Evolutionary conservation across 64 coral and sea anemone species (phyloP).

Genomic region (Actinia equina): DNA sequence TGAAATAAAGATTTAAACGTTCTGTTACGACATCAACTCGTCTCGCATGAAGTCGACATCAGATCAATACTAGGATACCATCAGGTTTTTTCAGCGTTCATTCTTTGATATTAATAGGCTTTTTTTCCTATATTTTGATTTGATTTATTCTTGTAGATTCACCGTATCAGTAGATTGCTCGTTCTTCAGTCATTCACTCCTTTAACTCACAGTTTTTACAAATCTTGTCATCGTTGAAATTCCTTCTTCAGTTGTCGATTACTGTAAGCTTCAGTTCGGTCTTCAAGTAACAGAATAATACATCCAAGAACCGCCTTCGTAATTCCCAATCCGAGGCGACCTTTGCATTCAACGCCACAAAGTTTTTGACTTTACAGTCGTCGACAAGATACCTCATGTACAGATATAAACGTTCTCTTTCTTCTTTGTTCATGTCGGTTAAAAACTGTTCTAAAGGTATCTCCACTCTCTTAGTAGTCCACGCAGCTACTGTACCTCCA

Average conservation of each 20-base stretch:
- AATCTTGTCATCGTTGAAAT: too few relatives aligned
- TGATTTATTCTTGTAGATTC: too few relatives aligned
- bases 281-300: slow-evolving; percentile 80
- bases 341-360: slow-evolving; percentile 75
- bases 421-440: slow-evolving; percentile 76
- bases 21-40: not conserved
- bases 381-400: slow-evolving; percentile 88
- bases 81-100: not conserved
- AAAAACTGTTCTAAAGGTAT: slow-evolving; percentile 66
- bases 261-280: slow-evolving; percentile 28
- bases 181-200: not conserved
- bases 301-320: slow-evolving; percentile 69
- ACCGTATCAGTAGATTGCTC: not conserved
- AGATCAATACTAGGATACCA: too few relatives aligned
- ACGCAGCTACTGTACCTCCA: slow-evolving; percentile 75
- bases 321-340: slow-evolving; percentile 62
- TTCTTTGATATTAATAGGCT: too few relatives aligned
- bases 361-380: slow-evolving; percentile 67
- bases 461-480: slow-evolving; percentile 53
- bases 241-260: not conserved
- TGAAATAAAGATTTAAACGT: too few relatives aligned
- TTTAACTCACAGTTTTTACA: too few relatives aligned
- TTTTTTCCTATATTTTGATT: too few relatives aligned
- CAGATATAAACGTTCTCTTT: slow-evolving; percentile 64
- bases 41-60: not conserved